phyloP scores from a whole-genome alignment of 2,113 vertebrate species.

The Microcebus jonahi region DNA sequence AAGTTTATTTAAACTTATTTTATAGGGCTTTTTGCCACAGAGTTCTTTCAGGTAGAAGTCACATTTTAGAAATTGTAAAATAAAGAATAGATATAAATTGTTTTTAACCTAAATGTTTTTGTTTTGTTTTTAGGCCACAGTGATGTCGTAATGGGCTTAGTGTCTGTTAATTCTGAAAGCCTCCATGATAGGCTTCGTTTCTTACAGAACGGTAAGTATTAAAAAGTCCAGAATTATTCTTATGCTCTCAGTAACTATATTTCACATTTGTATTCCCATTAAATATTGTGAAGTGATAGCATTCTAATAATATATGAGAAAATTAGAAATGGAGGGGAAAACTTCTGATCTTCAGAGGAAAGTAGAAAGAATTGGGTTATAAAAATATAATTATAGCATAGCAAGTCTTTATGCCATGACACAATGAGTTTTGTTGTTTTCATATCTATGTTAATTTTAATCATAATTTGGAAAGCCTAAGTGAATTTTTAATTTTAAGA shows the following conservation, averaged over 20 bases:
- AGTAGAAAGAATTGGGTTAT: neutral
- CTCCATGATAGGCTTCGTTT: slow-evolving; percentile 90
- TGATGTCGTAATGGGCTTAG: slow-evolving; percentile 95
- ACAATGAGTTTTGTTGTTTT: neutral
- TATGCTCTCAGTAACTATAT: neutral
- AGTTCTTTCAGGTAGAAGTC: neutral
- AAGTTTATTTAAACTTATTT: too few species aligned
- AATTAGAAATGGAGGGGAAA: neutral
- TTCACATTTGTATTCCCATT: neutral
- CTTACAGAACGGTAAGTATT: slow-evolving; percentile 93
- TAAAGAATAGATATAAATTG: neutral
- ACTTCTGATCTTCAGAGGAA: slow-evolving; percentile 27
- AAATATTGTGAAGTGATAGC: neutral
- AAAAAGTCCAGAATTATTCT: neutral
- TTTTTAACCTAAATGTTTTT: slow-evolving; percentile 6
- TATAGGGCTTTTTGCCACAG: too few species aligned
- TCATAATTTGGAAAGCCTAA: neutral
- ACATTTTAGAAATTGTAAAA: slow-evolving; percentile 17
- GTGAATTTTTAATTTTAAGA: slow-evolving; percentile 22
- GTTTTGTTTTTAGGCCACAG: slow-evolving; percentile 90
- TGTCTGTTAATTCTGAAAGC: slow-evolving; percentile 88
- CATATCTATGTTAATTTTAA: neutral
- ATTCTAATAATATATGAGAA: neutral
- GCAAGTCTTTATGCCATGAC: neutral
- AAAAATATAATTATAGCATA: neutral